Base-by-base conservation (phyloP, 1,140 invertebrate genomes). In the Panagrolaimus sp. region DNA sequence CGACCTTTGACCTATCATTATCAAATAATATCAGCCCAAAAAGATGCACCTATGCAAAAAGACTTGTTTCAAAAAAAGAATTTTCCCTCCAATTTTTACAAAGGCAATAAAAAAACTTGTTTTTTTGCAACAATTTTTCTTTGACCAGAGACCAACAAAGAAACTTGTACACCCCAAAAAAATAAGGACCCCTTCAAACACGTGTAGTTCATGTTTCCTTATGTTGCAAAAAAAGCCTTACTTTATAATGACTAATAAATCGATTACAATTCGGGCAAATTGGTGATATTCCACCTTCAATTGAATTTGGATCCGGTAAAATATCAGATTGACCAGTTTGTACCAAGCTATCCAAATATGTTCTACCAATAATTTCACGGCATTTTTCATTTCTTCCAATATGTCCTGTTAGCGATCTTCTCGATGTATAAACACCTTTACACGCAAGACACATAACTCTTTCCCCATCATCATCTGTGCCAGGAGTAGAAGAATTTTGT, bases 211-310 rank as follows among this genome's bases (percentile, higher is more conserved):
- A 38, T 38, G 31, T 4, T 38, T 38, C 31, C 31, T 38, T 38
- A 7, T 38, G 2, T 38, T 38, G 2, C 31, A 38, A 38, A 2
- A 62, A 25, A 13, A n/a, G n/a, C n/a, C 72, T 7, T 42, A 76
- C 74, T 63, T 76, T 75, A 66, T 79, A 78, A 42, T 78, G 77
- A 8, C 68, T 73, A 53, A 78, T 77, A 48, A 79, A 78, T 43
- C 74, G 68, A 57, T 78, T 68, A 53, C 76, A 78, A 67, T 77
- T 66, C 11, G 76, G 78, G 47, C 76, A 78, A 27, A 78, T 67
- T 38, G 76, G 78, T 13, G 69, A 70, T 13, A 74, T 65, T 16
- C 70, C 70, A 20, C 61, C 72, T 11, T 43, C 57, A 38, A 51
- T 46, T 53, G 63, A 20, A 16, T 75, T 53, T 8, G 74, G 64